phyloP scores from a whole-genome alignment of 2,888 invertebrate species.

The Cryptocephalus moraei region DNA sequence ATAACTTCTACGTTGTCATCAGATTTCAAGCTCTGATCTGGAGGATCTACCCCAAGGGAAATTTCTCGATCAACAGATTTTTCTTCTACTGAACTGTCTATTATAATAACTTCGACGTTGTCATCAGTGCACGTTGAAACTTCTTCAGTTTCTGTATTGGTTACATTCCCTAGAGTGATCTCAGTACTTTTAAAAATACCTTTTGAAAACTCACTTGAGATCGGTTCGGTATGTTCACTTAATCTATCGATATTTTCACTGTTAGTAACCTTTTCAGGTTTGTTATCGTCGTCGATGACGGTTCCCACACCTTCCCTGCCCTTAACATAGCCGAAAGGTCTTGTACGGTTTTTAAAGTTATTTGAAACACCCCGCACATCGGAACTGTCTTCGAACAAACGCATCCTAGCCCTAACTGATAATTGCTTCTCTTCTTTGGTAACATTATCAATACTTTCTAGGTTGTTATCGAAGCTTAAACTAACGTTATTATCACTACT shows the following conservation, averaged over 20 bases:
- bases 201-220: constrained; percentile 1
- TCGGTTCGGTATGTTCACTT: constrained; percentile 5
- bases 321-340: no score
- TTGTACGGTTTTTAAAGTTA: constrained; percentile 4
- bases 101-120: no score
- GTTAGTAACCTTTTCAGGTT: constrained; percentile 3
- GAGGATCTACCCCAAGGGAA: no score
- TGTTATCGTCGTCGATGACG: no score
- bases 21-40: no score
- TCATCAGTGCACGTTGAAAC: not conserved
- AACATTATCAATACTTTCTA: constrained; percentile 22
- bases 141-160: not conserved
- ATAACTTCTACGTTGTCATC: no score
- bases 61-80: no score
- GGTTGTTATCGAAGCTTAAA: no score
- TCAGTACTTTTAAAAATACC: not conserved
- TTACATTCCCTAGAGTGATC: not conserved
- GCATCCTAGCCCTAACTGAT: constrained; percentile 36
- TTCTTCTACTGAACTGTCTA: no score
- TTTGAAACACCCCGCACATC: constrained; percentile 16
- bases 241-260: constrained; percentile 8
- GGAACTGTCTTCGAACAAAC: constrained; percentile 33
- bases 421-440: constrained; percentile 32
- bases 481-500: no score
- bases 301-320: no score